Evolutionary conservation across 2,113 vertebrate genomes (phyloP).

Genomic region (Colius striatus): DNA sequence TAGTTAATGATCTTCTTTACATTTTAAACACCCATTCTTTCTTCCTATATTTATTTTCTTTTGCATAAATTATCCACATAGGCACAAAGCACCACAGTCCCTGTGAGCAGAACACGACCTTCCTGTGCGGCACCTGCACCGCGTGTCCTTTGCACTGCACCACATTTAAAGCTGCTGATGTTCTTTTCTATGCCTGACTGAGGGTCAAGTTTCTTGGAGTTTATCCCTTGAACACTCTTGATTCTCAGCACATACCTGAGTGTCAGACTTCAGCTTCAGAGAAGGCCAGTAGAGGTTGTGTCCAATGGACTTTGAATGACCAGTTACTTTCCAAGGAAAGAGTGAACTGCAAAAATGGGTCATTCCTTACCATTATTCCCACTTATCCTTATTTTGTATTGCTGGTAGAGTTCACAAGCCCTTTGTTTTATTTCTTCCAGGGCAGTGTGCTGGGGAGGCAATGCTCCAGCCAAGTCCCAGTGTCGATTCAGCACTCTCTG

Average conservation of each 20-base stretch:
- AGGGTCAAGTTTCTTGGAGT: neutral
- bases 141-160: neutral
- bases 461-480: conserved; percentile 51
- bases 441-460: conserved; percentile 34
- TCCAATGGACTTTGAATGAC: neutral
- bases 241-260: neutral
- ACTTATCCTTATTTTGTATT: conserved; percentile 71
- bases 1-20: neutral
- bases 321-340: neutral
- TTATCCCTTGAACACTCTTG: neutral
- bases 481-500: conserved; percentile 78
- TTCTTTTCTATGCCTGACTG: neutral
- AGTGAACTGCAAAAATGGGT: neutral
- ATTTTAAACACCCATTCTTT: neutral
- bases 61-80: neutral
- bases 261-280: neutral
- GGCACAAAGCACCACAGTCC: neutral
- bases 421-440: conserved; percentile 69
- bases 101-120: neutral
- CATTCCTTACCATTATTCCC: conserved; percentile 80
- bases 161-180: neutral
- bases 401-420: conserved; percentile 60
- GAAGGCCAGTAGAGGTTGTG: neutral
- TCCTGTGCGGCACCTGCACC: neutral
- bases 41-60: neutral